Conservation (phyloP, 2,113 vertebrate species). For the Melanotaenia duboulayi region DNA sequence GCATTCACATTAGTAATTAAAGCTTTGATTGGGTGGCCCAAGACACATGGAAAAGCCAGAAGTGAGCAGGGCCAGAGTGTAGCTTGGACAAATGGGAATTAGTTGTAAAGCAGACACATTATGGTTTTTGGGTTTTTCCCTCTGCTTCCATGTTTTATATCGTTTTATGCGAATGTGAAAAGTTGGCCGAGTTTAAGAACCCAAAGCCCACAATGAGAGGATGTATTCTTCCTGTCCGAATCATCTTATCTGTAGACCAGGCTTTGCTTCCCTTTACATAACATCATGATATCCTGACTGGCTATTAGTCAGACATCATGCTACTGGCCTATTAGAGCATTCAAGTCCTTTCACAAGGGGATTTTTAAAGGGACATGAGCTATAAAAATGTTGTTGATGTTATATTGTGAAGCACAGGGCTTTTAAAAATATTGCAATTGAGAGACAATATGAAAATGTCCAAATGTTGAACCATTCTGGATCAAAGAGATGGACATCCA, state of each 20-base stretch:
- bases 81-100: not conserved
- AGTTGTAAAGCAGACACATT: not conserved
- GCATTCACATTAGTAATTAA: slow-evolving; percentile 7
- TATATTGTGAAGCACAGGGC: too few relatives aligned
- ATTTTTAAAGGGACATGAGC: too few relatives aligned
- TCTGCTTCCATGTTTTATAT: not conserved
- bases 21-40: slow-evolving; percentile 1
- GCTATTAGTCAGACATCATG: not conserved
- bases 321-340: too few relatives aligned
- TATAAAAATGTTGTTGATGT: too few relatives aligned
- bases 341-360: too few relatives aligned
- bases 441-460: too few relatives aligned
- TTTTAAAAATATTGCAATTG: too few relatives aligned
- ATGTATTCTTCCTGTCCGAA: too few relatives aligned
- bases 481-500: too few relatives aligned
- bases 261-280: not conserved
- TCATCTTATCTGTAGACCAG: not conserved
- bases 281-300: not conserved
- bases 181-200: not conserved
- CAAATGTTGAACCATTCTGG: too few relatives aligned
- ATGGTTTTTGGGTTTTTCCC: slow-evolving; percentile 4
- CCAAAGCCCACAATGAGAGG: not conserved
- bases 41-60: slow-evolving; percentile 12
- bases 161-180: not conserved
- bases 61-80: not conserved